Evolutionary conservation across 2,888 invertebrate genomes (phyloP), one percentile per base, ranked within the genome.

Genomic region (Thera obeliscata): DNA sequence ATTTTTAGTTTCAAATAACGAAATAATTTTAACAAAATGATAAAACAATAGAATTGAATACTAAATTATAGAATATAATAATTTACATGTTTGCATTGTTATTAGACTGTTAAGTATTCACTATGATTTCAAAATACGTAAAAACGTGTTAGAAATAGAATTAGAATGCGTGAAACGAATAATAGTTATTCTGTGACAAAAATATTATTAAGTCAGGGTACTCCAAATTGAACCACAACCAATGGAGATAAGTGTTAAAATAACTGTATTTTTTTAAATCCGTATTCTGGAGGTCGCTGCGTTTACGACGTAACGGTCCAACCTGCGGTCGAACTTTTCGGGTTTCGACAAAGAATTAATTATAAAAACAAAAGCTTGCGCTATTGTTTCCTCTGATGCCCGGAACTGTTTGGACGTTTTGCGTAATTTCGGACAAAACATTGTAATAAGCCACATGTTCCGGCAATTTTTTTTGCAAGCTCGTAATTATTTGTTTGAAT

Each of bases 341-440:
- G 84, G 85, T 82, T 87, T 77, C 83, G 82, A 75, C 76, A 74
- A 82, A 84, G 87, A 87, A 90, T 90, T 91, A 91, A 93, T 91
- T 90, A 91, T 88, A 87, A 86, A 88, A 89, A 89, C 91, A 91
- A 87, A 88, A 87, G 82, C 82, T 74, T 76, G 75, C 78, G 86
- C 87, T 89, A 88, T 91, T 90, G 91, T 91, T 87, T 88, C 84
- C 86, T 83, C 77, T 79, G 76, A 88, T 81, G 80, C 80, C 76
- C 76, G 73, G 79, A 82, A 81, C 81, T 92, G 89, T 93, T 93
- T 92, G 84, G 91, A 92, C 90, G 78, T 87, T 90, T 93, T 93
- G 93, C 92, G 93, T 93, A 89, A 91, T 90, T 85, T 85, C 78
- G 72, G 77, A 85, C 85, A 85, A 86, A 87, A 87, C 81, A 84